Evolutionary conservation across 1,140 invertebrate species (phyloP), one percentile per base, ranked within the genome.

Genomic region (Heterodera schachtii): DNA sequence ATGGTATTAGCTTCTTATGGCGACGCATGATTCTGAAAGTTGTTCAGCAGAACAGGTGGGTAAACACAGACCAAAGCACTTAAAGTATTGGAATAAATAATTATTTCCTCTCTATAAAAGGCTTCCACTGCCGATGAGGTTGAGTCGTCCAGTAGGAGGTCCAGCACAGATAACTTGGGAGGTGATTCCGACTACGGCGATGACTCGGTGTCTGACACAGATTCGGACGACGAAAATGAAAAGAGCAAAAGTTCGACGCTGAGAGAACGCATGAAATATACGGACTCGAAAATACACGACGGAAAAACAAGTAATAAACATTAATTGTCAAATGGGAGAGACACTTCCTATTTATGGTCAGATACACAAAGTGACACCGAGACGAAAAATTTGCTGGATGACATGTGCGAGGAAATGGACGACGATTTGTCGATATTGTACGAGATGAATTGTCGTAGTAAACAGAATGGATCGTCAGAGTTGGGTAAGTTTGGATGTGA

Each of bases 31-130:
- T 43, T 76, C 81, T 77, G 83, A 84, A 66, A 86, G 79, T 64
- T 81, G 82, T 84, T 84, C 85, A 44, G 81, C 21, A 9, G 83
- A 84, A 86, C 82, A 86, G 83, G 83, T 86, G n/a, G 9, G 46
- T 81, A 47, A 31, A 31, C 31, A 31, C 31, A 1, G 31, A 31
- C 1, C 31, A 31, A 31, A 31, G 31, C 31, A 31, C 31, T 31
- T 31, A 31, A 31, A 31, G 31, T 31, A 0, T 31, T 31, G 31
- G 31, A 31, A 31, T 31, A 31, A 31, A 31, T 31, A 31, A 31
- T 31, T 31, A 31, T 31, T 31, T 31, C 31, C 41, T 75, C 21
- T 21, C 11, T 44, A 5, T n/a, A 4, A 73, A 77, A 77, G 41
- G 19, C 82, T 43, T 79, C 82, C 21, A 84, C 83, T 52, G 52